Base-by-base conservation (phyloP, 2,888 invertebrate genomes). In the Acleris laterana region DNA sequence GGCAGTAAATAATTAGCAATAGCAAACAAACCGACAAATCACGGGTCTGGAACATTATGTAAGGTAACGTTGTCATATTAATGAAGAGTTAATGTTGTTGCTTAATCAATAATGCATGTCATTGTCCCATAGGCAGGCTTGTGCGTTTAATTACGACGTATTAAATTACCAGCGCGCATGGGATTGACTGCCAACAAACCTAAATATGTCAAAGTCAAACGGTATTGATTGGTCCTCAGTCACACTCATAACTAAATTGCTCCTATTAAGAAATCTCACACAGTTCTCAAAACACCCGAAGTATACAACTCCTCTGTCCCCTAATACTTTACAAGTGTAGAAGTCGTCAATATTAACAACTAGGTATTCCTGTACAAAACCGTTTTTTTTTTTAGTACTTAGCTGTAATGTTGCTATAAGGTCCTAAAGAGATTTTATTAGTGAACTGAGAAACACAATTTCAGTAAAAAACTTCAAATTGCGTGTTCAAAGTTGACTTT, bases 1-100 rank as follows among this genome's bases (percentile, higher is more conserved):
- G 22, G 46, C 51, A 57, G 44, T 66, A 57, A 66, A 66, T 66
- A 61, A 66, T 61, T 61, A 66, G 62, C 51, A 61, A 62, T 52
- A 57, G 32, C 51, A 51, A 19, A 53, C 42, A n/a, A 28, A 32
- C 46, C 57, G 46, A 38, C 44, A 25, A 46, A 13, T 22, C 20
- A 22, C 56, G 42, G 53, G 38, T 13, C 20, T 13, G 25, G n/a
- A 44, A 25, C 17, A 51, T 57, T 25, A 42, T 16, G 57, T 32
- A 51, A 50, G 48, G 6, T 59, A 38, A 38, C 49, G n/a, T 28
- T 60, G 55, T 61, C 60, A 66, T 61, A 46, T 20, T 66, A 61
- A 66, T 56, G 51, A 56, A 56, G 56, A 51, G 46, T 44, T 60
- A 32, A 51, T 50, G 53, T 20, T 28, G 44, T 20, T 32, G 44